phyloP scores from a whole-genome alignment of 2,797 vertebrate species.

The Cossypha heuglini region DNA sequence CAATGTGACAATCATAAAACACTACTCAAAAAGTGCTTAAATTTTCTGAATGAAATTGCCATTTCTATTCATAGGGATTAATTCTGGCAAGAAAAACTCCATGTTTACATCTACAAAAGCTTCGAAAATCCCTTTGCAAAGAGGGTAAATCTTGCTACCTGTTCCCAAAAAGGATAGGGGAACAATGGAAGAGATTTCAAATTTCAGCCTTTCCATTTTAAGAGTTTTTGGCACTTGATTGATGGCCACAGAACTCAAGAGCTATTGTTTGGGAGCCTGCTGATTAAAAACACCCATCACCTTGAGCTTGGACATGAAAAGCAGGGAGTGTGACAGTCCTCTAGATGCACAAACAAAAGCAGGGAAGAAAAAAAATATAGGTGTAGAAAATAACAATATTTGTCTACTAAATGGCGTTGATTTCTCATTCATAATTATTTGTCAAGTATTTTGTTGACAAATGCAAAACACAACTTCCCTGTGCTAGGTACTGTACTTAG shows the following conservation, averaged over 20 bases:
- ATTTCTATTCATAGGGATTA: background rate
- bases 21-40: background rate
- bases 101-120: background rate
- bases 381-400: background rate
- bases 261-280: background rate
- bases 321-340: background rate
- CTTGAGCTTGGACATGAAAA: background rate
- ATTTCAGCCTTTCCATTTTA: background rate
- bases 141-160: background rate
- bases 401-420: background rate
- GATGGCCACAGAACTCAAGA: background rate
- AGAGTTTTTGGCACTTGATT: background rate
- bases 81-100: background rate
- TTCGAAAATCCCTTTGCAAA: background rate
- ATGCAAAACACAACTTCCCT: background rate
- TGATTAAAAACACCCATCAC: conserved; percentile 7
- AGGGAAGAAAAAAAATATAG: background rate
- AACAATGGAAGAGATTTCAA: background rate
- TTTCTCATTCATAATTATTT: background rate
- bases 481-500: background rate
- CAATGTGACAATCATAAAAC: background rate
- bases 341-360: background rate
- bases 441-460: background rate
- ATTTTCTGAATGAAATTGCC: background rate
- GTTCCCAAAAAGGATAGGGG: background rate